Conservation (phyloP, 2,113 vertebrate species). For the Hystrix cristata region DNA sequence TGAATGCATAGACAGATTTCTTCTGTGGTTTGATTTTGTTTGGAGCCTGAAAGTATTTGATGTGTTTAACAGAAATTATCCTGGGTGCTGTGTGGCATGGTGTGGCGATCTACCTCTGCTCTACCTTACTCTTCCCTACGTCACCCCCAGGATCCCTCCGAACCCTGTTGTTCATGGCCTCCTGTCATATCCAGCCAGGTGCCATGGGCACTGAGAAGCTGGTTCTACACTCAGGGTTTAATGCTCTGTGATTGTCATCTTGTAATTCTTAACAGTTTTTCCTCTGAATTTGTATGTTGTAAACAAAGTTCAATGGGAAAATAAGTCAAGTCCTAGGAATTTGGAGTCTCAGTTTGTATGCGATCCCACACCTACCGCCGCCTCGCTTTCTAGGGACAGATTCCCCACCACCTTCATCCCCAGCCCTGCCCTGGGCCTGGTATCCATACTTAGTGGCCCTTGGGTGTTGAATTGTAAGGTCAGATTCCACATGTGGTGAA, state of each 20-base stretch:
- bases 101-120: not conserved
- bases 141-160: not conserved
- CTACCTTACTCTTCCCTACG: not conserved
- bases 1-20: not conserved
- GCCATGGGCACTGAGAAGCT: not conserved
- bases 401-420: not conserved
- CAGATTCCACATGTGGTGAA: no score
- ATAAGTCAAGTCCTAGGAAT: not conserved
- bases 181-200: not conserved
- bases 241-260: not conserved
- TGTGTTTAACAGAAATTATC: not conserved
- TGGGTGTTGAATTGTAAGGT: not conserved
- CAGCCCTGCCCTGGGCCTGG: not conserved
- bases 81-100: not conserved
- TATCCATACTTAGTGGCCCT: no score
- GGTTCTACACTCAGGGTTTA: not conserved
- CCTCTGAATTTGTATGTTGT: constrained; percentile 1
- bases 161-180: not conserved
- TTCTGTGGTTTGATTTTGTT: not conserved
- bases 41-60: not conserved
- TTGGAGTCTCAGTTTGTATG: not conserved
- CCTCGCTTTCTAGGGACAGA: not conserved
- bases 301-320: not conserved
- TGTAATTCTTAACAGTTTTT: not conserved
- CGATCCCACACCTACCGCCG: not conserved